A percentile compares a stretch with the other conserved stretches of the same genome.
phyloP scores from a whole-genome alignment of 2,888 invertebrate genomes.

The Megaustenia siamemsis region DNA sequence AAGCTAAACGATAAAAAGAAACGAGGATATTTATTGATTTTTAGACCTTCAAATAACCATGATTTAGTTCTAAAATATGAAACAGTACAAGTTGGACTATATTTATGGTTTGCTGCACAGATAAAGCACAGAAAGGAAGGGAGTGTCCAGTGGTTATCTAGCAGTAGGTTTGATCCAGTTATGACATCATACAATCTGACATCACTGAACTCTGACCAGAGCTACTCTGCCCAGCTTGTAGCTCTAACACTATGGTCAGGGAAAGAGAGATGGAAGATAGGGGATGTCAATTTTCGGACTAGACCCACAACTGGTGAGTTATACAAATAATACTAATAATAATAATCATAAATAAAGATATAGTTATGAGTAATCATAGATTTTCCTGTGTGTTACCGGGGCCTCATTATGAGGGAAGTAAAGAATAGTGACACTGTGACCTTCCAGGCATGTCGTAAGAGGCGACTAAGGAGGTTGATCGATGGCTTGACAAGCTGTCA shows the following conservation, averaged over 20 bases:
- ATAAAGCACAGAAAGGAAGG: conserved; percentile 36
- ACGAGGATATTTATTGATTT: too few species aligned
- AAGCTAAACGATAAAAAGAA: too few species aligned
- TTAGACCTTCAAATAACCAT: too few species aligned
- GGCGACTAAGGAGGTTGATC: too few species aligned
- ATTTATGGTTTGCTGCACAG: neutral
- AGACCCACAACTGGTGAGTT: conserved; percentile 21
- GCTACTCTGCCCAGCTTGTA: conserved; percentile 17
- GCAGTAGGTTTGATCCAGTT: neutral
- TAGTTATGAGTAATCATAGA: too few species aligned
- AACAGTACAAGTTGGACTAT: too few species aligned
- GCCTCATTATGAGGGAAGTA: too few species aligned
- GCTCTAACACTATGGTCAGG: conserved; percentile 42
- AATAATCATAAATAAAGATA: neutral
- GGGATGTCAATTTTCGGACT: conserved; percentile 22
- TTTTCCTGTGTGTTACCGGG: too few species aligned
- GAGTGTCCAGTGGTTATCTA: conserved; percentile 27
- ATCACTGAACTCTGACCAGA: conserved; percentile 3
- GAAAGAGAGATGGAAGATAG: conserved; percentile 26
- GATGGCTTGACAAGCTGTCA: too few species aligned
- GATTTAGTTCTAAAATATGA: too few species aligned
- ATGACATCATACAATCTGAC: conserved; percentile 22
- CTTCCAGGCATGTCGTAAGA: too few species aligned
- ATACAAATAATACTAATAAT: neutral
- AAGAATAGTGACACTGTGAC: too few species aligned